These are phyloP conservation scores for Hyperoplus lanceolatus DNA, from an alignment of 2,797 vertebrate species.

Conservation along the genomic window DNA sequence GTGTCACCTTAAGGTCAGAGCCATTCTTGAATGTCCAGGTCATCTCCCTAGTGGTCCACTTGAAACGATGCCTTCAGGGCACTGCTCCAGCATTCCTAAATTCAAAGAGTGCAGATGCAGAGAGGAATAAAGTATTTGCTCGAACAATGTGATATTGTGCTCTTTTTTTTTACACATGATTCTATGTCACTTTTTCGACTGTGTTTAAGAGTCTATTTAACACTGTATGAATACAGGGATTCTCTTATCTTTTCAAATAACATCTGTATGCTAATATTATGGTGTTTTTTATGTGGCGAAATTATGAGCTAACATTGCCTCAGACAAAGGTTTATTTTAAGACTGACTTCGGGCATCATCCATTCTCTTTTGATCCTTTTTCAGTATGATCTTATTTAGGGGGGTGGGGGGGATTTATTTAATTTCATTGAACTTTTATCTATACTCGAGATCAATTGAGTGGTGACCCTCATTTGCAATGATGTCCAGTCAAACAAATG, in stretches of 20 bases:
- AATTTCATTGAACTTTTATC: too few species aligned
- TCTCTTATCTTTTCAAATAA: neutral
- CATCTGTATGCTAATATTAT: neutral
- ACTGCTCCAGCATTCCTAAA: constrained; percentile 10
- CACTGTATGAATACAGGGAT: neutral
- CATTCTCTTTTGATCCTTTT: neutral
- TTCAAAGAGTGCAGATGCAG: constrained; percentile 15
- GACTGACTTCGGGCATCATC: neutral
- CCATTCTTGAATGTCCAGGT: constrained; percentile 8
- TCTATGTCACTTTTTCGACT: neutral
- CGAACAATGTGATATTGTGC: neutral
- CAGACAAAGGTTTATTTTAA: neutral
- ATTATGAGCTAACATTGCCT: neutral
- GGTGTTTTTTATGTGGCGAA: neutral
- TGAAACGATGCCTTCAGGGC: constrained; percentile 40
- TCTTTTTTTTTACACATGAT: neutral
- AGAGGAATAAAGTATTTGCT: constrained; percentile 5
- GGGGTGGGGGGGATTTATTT: too few species aligned
- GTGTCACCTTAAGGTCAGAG: constrained; percentile 20
- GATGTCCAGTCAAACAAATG: too few species aligned
- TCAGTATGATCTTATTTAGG: constrained; percentile 12
- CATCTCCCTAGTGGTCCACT: constrained; percentile 31
- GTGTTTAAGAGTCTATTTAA: neutral
- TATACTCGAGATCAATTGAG: too few species aligned
- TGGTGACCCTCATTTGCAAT: too few species aligned